Evolutionary conservation across 2,113 vertebrate genomes (phyloP).

Genomic region (Lota lota): DNA sequence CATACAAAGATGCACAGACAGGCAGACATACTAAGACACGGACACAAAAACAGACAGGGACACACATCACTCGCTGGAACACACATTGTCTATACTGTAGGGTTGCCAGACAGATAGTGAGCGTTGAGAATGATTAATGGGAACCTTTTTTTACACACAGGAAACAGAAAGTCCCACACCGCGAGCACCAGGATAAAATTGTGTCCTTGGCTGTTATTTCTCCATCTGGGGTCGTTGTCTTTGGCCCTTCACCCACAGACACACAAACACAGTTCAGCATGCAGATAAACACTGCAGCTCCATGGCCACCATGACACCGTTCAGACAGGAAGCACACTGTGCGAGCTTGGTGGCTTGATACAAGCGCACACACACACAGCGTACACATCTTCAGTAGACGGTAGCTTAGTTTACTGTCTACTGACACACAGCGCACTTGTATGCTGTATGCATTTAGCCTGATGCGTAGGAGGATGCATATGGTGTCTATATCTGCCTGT

Average conservation of each 20-base stretch:
- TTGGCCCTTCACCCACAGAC: conserved; percentile 8
- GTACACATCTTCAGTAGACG: no score
- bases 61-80: conserved; percentile 14
- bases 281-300: no score
- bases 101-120: conserved; percentile 15
- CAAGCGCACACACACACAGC: no score
- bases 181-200: not conserved
- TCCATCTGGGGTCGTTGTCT: conserved; percentile 30
- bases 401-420: no score
- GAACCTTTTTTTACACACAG: not conserved
- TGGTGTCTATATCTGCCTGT: no score
- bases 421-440: no score
- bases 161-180: not conserved
- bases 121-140: conserved; percentile 13
- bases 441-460: no score
- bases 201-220: conserved; percentile 22
- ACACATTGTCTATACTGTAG: conserved; percentile 23
- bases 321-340: no score
- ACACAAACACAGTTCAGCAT: no score
- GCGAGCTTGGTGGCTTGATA: no score
- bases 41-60: not conserved
- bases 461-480: no score
- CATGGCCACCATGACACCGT: no score
- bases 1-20: not conserved
- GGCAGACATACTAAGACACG: not conserved